phyloP scores from a whole-genome alignment of 2,797 vertebrate genomes.

The Microctenopoma stevenorrisi region DNA sequence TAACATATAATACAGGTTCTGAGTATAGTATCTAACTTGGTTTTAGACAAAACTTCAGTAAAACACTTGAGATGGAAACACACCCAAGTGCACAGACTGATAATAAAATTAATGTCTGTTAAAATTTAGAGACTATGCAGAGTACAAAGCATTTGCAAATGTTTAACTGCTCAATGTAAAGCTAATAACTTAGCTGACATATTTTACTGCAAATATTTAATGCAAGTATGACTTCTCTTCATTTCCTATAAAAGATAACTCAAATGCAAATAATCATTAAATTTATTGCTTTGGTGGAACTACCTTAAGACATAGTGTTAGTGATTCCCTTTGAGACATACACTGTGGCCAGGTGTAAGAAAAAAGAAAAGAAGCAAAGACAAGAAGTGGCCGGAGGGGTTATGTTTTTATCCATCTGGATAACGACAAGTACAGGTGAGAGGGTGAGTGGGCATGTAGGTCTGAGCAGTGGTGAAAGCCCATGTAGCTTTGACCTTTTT shows the following conservation, averaged over 20 bases:
- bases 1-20: not conserved
- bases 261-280: constrained; percentile 3
- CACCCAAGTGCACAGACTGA: not conserved
- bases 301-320: constrained; percentile 6
- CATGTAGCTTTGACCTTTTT: constrained; percentile 14
- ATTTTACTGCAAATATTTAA: constrained; percentile 4
- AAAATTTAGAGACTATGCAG: not conserved
- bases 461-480: constrained; percentile 19
- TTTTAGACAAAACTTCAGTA: not conserved
- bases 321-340: constrained; percentile 18
- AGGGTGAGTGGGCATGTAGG: constrained; percentile 22
- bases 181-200: not conserved
- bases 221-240: not conserved
- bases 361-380: constrained; percentile 27
- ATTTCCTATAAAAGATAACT: constrained; percentile 17
- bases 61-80: not conserved
- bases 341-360: constrained; percentile 26
- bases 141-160: not conserved
- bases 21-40: not conserved
- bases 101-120: not conserved
- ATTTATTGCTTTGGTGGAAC: constrained; percentile 11
- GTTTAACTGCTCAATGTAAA: not conserved
- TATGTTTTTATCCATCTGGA: constrained; percentile 54
- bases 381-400: constrained; percentile 53
- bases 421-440: constrained; percentile 54